Evolutionary conservation across 2,888 invertebrate species (phyloP), one percentile per base, ranked within the genome.

Genomic region (Dolichopus griseipennis): DNA sequence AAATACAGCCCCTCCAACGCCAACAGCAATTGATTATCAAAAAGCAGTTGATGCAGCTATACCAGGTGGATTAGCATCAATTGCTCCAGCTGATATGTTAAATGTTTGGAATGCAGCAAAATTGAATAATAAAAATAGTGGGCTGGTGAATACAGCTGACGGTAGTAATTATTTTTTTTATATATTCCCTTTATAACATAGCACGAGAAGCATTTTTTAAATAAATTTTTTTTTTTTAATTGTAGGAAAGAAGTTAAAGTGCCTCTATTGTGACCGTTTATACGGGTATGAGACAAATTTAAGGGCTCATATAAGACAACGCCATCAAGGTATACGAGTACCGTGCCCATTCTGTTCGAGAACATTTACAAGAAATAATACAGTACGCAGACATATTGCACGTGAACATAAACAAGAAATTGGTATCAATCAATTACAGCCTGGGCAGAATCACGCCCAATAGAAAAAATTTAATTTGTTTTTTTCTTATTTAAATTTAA

Each of bases 231-330:
- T 15, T 67, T 64, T 12, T 66, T 21, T 5, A 41, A 70, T 84
- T 85, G 5, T 85, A 93, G 93, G 93, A 77, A 93, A 93, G 83
- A 94, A 94, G 83, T 84, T 94, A 78, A 93, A 93, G 84, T 94
- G 93, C 83, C 92, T 93, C 77, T 93, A 91, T 83, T 94, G 94
- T 85, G 94, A 94, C 83, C 87, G 93, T 78, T 85, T 94, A 71
- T 94, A 94, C 83, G 94, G 94, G 72, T 94, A 94, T 82, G 94
- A 94, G 86, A 94, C 94, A 78, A 94, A 94, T 81, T 83, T 94
- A 79, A 88, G 94, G 74, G 94, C 94, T 73, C 94, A 94, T 83
- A 93, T 94, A 79, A 85, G 93, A 68, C 94, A 94, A 80, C 89
- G 93, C 79, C 93, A 94, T 83, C 93, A 94, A 83, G 93, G 94